Percentiles rank a stretch among this genome's conserved stretches.
phyloP scores from a whole-genome alignment of 1,140 invertebrate genomes.

The Cydia splendana region DNA sequence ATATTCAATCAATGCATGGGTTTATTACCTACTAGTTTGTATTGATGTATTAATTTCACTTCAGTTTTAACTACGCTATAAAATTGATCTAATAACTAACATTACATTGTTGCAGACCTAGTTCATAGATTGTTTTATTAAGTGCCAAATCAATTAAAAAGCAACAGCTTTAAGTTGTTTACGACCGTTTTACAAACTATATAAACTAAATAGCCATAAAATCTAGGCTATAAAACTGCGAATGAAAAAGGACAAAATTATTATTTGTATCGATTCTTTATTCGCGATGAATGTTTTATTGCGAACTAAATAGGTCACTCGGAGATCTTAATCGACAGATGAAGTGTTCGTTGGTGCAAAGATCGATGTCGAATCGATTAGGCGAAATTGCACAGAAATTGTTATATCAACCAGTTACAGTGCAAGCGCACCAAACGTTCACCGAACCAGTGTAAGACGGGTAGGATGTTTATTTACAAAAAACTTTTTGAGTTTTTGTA shows the following conservation, averaged over 20 bases:
- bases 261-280: slow-evolving; percentile 51
- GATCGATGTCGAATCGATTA: slow-evolving; percentile 78
- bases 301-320: slow-evolving; percentile 55
- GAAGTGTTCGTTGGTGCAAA: slow-evolving; percentile 70
- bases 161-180: neutral
- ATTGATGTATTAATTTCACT: no score
- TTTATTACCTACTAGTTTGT: no score
- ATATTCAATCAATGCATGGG: no score
- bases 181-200: slow-evolving; percentile 57
- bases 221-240: slow-evolving; percentile 29
- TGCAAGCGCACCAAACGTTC: neutral
- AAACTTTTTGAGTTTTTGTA: no score
- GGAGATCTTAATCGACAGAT: slow-evolving; percentile 66
- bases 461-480: no score
- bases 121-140: neutral
- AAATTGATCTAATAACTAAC: no score
- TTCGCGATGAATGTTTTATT: slow-evolving; percentile 49
- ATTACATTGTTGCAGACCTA: no score
- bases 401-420: neutral
- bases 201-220: slow-evolving; percentile 20
- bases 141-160: neutral
- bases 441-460: neutral
- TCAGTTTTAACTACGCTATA: no score
- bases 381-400: slow-evolving; percentile 36
- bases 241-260: slow-evolving; percentile 29